Conservation (phyloP, 2,797 vertebrate genomes). For the Rhinichthys osculus region DNA sequence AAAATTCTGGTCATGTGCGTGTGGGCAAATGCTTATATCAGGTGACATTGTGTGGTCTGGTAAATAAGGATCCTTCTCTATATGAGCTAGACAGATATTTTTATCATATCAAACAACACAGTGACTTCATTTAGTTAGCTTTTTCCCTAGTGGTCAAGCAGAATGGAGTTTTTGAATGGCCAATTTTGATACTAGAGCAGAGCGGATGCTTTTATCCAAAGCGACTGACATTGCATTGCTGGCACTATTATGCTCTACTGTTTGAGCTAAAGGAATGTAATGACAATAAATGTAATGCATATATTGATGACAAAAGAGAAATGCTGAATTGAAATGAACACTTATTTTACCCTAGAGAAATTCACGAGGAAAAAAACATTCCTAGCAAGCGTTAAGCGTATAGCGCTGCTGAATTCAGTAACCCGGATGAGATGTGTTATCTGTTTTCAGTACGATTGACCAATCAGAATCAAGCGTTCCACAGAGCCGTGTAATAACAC, state of each 20-base stretch:
- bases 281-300: background rate
- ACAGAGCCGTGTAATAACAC: no score
- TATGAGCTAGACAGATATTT: background rate
- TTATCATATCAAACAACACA: background rate
- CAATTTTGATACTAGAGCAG: background rate
- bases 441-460: no score
- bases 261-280: background rate
- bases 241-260: background rate
- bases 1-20: background rate
- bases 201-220: background rate
- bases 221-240: background rate
- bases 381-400: no score
- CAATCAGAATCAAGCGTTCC: no score
- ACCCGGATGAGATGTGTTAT: no score
- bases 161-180: background rate
- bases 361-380: background rate
- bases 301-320: background rate
- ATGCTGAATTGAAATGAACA: background rate
- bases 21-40: background rate
- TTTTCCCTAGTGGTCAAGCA: background rate
- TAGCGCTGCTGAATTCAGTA: no score
- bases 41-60: background rate
- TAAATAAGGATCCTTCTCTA: background rate
- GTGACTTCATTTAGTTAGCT: background rate
- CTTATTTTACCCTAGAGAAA: background rate